A percentile compares a stretch with the other conserved stretches of the same genome.
Conservation (phyloP, 92 coral and sea anemone genomes). For the Pocillopora grandis region DNA sequence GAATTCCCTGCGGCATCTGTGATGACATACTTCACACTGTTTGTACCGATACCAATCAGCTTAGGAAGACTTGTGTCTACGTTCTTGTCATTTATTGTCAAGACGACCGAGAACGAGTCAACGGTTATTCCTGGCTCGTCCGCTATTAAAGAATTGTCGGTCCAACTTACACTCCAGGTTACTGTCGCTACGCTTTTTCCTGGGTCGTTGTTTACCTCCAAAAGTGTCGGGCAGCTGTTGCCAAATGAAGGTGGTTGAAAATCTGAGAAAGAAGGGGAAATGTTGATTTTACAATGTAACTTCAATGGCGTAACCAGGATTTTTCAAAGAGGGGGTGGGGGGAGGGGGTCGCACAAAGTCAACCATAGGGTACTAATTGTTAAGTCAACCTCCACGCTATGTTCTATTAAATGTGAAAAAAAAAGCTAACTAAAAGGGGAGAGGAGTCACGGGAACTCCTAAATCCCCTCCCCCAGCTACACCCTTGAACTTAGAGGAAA, state of each 20-base stretch:
- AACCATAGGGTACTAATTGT: background rate
- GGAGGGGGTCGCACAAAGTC: background rate
- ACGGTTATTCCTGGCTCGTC: conserved; percentile 34
- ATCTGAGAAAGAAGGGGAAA: conserved; percentile 11
- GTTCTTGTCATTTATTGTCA: conserved; percentile 9
- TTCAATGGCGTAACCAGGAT: too few relatives aligned
- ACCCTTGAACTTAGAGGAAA: too few relatives aligned
- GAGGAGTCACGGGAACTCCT: too few relatives aligned
- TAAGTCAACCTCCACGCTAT: too few relatives aligned
- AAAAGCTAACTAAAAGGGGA: too few relatives aligned
- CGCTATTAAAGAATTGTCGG: conserved; percentile 29
- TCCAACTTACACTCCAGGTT: conserved; percentile 13
- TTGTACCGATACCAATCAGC: conserved; percentile 3
- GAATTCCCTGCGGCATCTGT: conserved; percentile 15
- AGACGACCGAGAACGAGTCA: background rate
- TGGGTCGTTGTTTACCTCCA: conserved; percentile 1
- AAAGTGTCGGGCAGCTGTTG: background rate
- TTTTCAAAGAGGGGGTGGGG: too few relatives aligned
- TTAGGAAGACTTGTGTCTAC: conserved; percentile 25
- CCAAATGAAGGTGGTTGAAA: conserved; percentile 3
- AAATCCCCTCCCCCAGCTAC: too few relatives aligned
- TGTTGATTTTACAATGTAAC: too few relatives aligned
- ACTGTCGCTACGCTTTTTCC: conserved; percentile 38
- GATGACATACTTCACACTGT: conserved; percentile 6
- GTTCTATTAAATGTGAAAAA: too few relatives aligned